These are phyloP conservation scores for Hemichromis elongatus DNA, from an alignment of 2,113 vertebrate genomes.

Conservation along the genomic window DNA sequence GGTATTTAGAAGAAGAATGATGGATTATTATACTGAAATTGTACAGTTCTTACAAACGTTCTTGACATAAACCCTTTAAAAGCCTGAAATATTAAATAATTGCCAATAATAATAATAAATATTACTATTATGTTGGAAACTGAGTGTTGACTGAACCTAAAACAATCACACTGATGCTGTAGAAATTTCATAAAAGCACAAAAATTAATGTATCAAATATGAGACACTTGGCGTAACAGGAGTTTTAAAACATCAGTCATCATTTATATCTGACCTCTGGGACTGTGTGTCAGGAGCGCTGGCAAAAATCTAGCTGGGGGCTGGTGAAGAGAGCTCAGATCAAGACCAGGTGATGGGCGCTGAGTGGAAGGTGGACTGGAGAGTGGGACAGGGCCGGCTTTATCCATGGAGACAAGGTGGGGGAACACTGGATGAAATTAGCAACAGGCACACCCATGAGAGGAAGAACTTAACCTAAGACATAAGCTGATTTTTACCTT, in stretches of 20 bases:
- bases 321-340: neutral
- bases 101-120: too few relatives aligned
- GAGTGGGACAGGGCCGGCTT: fast-evolving
- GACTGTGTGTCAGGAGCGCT: fast-evolving
- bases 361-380: neutral
- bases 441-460: neutral
- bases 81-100: too few relatives aligned
- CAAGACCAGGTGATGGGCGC: neutral
- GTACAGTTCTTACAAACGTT: neutral
- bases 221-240: neutral
- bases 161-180: neutral
- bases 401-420: neutral
- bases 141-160: neutral
- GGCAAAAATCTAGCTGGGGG: fast-evolving
- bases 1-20: neutral
- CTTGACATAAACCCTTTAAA: neutral
- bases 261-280: neutral
- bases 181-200: neutral
- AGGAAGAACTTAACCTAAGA: neutral
- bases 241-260: neutral
- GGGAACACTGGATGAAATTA: neutral
- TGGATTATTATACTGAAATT: neutral
- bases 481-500: neutral
- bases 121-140: neutral
- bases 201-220: neutral